Percentiles rank a stretch among this genome's conserved stretches.
phyloP scores from a whole-genome alignment of 2,113 vertebrate species.

The Pteruthius melanotis region DNA sequence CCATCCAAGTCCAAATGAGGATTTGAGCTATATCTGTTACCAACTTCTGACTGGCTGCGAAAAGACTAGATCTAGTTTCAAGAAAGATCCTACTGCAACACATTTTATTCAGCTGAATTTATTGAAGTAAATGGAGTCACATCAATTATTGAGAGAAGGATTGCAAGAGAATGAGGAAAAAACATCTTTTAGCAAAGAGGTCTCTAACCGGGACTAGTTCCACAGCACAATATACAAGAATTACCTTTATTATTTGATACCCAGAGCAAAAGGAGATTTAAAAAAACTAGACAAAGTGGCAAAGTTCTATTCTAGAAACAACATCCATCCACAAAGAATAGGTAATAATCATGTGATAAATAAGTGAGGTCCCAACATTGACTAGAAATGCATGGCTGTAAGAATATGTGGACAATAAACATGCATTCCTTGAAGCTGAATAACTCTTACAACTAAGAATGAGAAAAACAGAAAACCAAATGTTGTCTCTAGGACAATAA shows the following conservation, averaged over 20 bases:
- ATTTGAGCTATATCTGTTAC: neutral
- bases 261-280: neutral
- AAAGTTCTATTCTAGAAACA: neutral
- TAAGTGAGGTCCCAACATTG: neutral
- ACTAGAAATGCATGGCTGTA: neutral
- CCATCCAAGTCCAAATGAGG: neutral
- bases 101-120: neutral
- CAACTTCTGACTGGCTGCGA: neutral
- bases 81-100: neutral
- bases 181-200: neutral
- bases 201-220: neutral
- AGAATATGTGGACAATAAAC: neutral
- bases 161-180: neutral
- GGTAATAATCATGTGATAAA: neutral
- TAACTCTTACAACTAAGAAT: neutral
- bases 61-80: neutral
- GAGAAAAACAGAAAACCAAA: neutral
- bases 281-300: neutral
- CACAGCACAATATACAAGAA: neutral
- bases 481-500: neutral
- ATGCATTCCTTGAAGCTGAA: neutral
- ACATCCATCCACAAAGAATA: neutral
- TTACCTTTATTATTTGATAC: neutral
- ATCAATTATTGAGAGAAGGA: neutral
- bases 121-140: neutral